Percentiles rank a stretch among this genome's conserved stretches.
Conservation (phyloP, 2,888 invertebrate genomes). For the Schrankia costaestrigalis region DNA sequence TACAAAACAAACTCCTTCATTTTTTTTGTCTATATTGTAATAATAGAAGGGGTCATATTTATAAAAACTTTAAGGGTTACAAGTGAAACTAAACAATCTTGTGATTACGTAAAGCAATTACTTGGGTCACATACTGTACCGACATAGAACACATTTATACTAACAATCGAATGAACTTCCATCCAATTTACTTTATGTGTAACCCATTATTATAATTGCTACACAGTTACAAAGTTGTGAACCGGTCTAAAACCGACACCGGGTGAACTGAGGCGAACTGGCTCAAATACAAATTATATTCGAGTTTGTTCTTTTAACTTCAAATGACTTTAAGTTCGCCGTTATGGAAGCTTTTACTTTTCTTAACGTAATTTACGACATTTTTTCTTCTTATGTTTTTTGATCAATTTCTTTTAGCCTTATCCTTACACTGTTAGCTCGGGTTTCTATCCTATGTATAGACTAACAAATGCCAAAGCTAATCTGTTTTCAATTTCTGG, state of each 20-base stretch:
- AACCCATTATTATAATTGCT: slow-evolving; percentile 71
- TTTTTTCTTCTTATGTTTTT: slow-evolving; percentile 16
- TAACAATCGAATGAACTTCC: slow-evolving; percentile 63
- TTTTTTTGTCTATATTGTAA: no score
- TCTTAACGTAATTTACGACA: slow-evolving; percentile 24
- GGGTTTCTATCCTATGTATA: neutral
- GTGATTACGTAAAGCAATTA: slow-evolving; percentile 37
- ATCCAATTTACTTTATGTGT: slow-evolving; percentile 67
- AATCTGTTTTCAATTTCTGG: slow-evolving; percentile 7
- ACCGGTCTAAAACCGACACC: slow-evolving; percentile 37
- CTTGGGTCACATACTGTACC: slow-evolving; percentile 39
- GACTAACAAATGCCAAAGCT: slow-evolving; percentile 4
- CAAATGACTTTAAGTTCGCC: slow-evolving; percentile 31
- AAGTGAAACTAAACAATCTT: slow-evolving; percentile 21
- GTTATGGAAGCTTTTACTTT: slow-evolving; percentile 27
- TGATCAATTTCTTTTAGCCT: slow-evolving; percentile 10
- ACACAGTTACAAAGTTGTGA: slow-evolving; percentile 55
- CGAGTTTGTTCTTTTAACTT: slow-evolving; percentile 42
- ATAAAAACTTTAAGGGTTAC: neutral
- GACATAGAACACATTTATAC: slow-evolving; percentile 49
- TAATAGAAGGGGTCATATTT: no score
- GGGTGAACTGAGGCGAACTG: slow-evolving; percentile 45
- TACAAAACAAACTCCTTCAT: no score
- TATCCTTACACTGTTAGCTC: neutral
- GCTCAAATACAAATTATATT: slow-evolving; percentile 45